phyloP scores from a whole-genome alignment of 2,797 vertebrate genomes.

The Lophius americanus region DNA sequence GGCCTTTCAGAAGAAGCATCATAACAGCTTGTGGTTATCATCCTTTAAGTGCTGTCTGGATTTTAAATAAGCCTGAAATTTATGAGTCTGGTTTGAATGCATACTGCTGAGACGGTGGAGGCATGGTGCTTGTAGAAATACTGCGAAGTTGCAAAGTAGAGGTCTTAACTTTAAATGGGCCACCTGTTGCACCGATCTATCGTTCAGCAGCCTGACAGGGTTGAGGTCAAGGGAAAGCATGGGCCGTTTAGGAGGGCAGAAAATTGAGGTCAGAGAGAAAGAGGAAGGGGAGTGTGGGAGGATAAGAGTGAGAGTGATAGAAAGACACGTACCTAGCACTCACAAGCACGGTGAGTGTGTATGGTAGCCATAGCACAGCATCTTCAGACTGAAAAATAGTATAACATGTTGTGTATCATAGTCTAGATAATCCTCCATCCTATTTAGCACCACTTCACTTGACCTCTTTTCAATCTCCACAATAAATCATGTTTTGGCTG shows the following conservation, averaged over 20 bases:
- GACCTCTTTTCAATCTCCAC: not conserved
- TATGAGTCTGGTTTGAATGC: constrained; percentile 17
- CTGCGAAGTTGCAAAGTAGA: constrained; percentile 45
- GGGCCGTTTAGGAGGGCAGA: constrained; percentile 59
- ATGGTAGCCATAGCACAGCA: constrained; percentile 9
- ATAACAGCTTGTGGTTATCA: constrained; percentile 39
- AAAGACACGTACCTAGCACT: constrained; percentile 35
- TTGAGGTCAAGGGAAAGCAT: constrained; percentile 60
- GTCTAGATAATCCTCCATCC: constrained; percentile 16
- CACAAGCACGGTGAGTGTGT: not conserved
- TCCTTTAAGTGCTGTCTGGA: constrained; percentile 44
- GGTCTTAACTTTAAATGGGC: constrained; percentile 72
- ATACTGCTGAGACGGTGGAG: constrained; percentile 30
- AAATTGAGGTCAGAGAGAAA: constrained; percentile 64
- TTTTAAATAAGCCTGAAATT: constrained; percentile 41
- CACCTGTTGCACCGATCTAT: constrained; percentile 64
- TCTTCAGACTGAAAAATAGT: not conserved
- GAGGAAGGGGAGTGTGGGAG: constrained; percentile 49
- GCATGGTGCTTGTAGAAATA: constrained; percentile 27
- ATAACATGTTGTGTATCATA: constrained; percentile 5
- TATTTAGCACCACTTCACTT: constrained; percentile 20
- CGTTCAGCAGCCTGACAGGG: constrained; percentile 51
- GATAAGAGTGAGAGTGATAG: constrained; percentile 52
- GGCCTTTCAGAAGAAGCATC: constrained; percentile 37
- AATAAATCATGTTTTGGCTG: constrained; percentile 57